Base-by-base conservation (phyloP, 1,140 invertebrate species). In the Coenobita brevimanus region DNA sequence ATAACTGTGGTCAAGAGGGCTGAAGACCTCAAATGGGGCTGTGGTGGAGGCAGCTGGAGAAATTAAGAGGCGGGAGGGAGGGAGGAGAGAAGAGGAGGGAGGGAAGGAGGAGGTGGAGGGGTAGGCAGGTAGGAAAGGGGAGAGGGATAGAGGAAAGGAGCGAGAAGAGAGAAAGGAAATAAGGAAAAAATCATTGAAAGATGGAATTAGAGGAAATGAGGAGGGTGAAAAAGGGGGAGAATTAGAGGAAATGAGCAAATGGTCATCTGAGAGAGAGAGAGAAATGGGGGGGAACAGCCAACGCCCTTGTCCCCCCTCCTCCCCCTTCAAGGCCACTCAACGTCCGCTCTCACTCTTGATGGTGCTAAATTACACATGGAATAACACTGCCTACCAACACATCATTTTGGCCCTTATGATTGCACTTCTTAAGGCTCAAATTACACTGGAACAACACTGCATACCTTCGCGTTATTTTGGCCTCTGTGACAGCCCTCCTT, bases 271-370 rank as follows among this genome's bases (percentile, higher is more conserved):
- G 17, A 33, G 24, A 33, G 41, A 2, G 30, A 2, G n/a, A 57
- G 54, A 57, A 57, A 57, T 13, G 54, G 54, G 3, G 27, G 38
- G 71, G 30, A 30, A 30, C 27, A 30, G 27, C 3, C 30, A 8
- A 73, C 69, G 27, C 69, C 33, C 75, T 33, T 46, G 21, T 76
- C 75, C 13, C 75, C 13, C 75, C 46, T 24, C 33, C 75, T 10
- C 75, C 30, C 75, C 46, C 75, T 4, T 43, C 15, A 36, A 15
- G 3, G n/a, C 75, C 75, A n/a, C 36, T 43, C 75, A 21, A 24
- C 13, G 50, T 54, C 76, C 73, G 17, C 73, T 76, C 73, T 46
- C 73, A 41, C 73, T 46, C 73, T 76, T 41, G 17, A 33, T 76
- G n/a, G n/a, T n/a, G n/a, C n/a, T n/a, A n/a, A n/a, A n/a, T n/a